Percentiles rank a stretch among this genome's conserved stretches.
Conservation (phyloP, 2,888 invertebrate species). For the Cinara cedri region DNA sequence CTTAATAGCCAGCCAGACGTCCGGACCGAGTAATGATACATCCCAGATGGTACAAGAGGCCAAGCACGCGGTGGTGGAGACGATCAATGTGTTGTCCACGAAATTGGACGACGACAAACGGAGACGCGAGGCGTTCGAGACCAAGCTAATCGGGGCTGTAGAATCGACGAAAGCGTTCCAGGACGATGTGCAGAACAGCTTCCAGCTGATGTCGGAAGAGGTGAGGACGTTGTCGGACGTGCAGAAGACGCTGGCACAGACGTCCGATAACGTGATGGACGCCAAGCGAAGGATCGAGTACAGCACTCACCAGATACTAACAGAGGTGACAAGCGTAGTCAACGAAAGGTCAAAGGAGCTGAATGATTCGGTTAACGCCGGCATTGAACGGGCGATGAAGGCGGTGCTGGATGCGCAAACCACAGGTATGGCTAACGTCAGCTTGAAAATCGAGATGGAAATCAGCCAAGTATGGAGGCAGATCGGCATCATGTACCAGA, state of each 20-base stretch:
- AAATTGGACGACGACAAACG: constrained; percentile 67
- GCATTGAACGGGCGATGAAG: constrained; percentile 74
- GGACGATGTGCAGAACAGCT: constrained; percentile 67
- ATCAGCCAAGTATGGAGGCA: constrained; percentile 88
- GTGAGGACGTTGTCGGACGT: constrained; percentile 72
- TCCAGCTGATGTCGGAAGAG: constrained; percentile 65
- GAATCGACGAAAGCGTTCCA: constrained; percentile 68
- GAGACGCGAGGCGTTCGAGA: constrained; percentile 67
- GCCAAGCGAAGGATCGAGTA: constrained; percentile 85
- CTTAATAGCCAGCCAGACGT: neutral
- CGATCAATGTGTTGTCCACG: constrained; percentile 63
- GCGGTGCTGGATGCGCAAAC: constrained; percentile 76
- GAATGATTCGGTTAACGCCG: constrained; percentile 71
- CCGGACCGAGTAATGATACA: constrained; percentile 66
- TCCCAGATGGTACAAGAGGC: constrained; percentile 67
- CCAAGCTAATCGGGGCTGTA: constrained; percentile 68
- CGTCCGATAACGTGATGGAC: constrained; percentile 82
- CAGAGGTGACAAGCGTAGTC: constrained; percentile 76
- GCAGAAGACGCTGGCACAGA: constrained; percentile 79
- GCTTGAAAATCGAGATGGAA: constrained; percentile 77
- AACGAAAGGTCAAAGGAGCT: constrained; percentile 70
- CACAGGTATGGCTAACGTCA: constrained; percentile 75
- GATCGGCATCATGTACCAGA: constrained; percentile 86
- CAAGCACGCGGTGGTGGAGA: constrained; percentile 64
- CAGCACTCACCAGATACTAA: constrained; percentile 79